A percentile compares a stretch with the other conserved stretches of the same genome.
Evolutionary conservation across 2,797 vertebrate genomes (phyloP).

Genomic region (Cyprinella venusta): DNA sequence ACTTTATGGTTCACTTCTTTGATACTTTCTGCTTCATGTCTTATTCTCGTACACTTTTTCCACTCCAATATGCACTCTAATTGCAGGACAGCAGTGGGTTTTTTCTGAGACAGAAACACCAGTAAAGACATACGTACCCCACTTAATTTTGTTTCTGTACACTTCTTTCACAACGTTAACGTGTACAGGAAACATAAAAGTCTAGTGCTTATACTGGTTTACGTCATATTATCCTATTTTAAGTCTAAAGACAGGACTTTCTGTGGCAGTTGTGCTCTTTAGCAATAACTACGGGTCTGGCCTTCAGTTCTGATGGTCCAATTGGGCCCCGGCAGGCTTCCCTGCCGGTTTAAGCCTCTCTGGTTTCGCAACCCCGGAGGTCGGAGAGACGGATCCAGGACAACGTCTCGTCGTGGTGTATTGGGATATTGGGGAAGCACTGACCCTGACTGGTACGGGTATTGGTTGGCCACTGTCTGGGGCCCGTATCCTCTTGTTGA

Average conservation of each 20-base stretch:
- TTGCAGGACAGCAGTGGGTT: constrained; percentile 41
- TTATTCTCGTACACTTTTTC: constrained; percentile 28
- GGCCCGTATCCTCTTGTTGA: constrained; percentile 56
- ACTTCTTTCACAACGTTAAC: constrained; percentile 6
- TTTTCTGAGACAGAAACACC: constrained; percentile 36
- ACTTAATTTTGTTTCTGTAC: constrained; percentile 21
- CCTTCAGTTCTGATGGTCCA: constrained; percentile 77
- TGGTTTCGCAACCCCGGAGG: constrained; percentile 56
- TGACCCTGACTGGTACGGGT: constrained; percentile 60
- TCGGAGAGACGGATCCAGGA: constrained; percentile 62
- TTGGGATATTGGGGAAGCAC: constrained; percentile 62
- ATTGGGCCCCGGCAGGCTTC: constrained; percentile 69
- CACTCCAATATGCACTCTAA: constrained; percentile 47
- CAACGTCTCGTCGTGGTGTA: constrained; percentile 58
- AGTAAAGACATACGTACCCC: not conserved
- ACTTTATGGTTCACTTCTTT: constrained; percentile 64
- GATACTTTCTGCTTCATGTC: constrained; percentile 49
- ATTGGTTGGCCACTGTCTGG: constrained; percentile 54
- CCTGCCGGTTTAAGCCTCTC: constrained; percentile 65
- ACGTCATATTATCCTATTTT: constrained; percentile 8
- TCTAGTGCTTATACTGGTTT: constrained; percentile 29
- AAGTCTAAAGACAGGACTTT: constrained; percentile 29
- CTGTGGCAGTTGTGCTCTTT: constrained; percentile 51
- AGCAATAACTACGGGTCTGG: constrained; percentile 78
- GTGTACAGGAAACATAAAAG: constrained; percentile 20